These are phyloP conservation scores for Lepidurus apus DNA, from an alignment of 1,140 invertebrate genomes.

Conservation along the genomic window DNA sequence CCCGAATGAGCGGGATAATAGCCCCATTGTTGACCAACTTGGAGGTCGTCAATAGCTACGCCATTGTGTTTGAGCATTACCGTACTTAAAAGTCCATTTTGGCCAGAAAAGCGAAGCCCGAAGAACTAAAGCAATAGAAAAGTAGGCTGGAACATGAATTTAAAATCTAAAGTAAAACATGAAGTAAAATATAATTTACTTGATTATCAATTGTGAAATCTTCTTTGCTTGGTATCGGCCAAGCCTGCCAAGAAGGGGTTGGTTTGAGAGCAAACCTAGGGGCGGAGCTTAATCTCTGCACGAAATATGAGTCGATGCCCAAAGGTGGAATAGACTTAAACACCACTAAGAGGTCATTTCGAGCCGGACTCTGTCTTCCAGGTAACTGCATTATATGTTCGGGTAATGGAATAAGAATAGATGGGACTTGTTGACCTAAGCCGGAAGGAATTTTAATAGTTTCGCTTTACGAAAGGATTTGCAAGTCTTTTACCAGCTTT, in stretches of 20 bases:
- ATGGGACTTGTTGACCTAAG: background rate
- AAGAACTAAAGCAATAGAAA: background rate
- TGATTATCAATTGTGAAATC: conserved; percentile 6
- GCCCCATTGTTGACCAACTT: conserved; percentile 20
- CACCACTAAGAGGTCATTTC: conserved; percentile 38
- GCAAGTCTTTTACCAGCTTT: too few species aligned
- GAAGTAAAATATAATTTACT: background rate
- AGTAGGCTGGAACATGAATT: background rate
- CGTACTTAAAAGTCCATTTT: conserved; percentile 32
- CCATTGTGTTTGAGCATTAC: conserved; percentile 21
- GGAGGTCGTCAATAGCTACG: background rate
- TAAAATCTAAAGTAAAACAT: background rate
- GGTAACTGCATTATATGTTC: conserved; percentile 37
- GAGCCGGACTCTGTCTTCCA: conserved; percentile 37
- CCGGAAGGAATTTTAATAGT: background rate
- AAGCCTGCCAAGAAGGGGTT: conserved; percentile 4
- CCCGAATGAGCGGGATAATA: conserved; percentile 30
- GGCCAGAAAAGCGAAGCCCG: conserved; percentile 11
- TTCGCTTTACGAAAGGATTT: too few species aligned
- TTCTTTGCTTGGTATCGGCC: conserved; percentile 1
- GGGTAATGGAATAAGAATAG: conserved; percentile 39
- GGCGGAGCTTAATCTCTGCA: conserved; percentile 25
- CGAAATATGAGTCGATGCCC: conserved; percentile 37
- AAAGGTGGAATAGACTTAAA: conserved; percentile 38
- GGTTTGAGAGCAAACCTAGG: conserved; percentile 1